These are phyloP conservation scores for Catagonus wagneri DNA, from an alignment of 2,113 vertebrate genomes.

Conservation along the genomic window DNA sequence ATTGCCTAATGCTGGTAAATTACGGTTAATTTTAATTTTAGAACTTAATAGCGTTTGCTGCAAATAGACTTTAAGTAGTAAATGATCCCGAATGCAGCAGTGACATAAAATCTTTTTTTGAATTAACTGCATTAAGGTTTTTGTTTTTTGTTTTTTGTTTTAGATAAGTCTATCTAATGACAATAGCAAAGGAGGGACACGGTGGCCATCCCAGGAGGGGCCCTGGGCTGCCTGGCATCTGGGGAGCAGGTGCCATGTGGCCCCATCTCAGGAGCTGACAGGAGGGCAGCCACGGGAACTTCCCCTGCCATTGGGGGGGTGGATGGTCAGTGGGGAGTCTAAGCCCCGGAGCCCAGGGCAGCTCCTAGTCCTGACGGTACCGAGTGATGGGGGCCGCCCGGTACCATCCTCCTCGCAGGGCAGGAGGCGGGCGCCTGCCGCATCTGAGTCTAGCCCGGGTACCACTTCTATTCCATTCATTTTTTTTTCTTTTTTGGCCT, in stretches of 20 bases:
- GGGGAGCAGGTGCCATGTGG: accelerated
- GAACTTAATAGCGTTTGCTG: not conserved
- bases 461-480: accelerated
- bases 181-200: accelerated
- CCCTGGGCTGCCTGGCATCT: accelerated
- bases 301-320: accelerated
- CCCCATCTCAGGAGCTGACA: accelerated
- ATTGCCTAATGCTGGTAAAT: not conserved
- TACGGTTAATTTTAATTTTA: not conserved
- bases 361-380: accelerated
- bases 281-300: accelerated
- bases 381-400: accelerated
- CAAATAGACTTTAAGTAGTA: not conserved
- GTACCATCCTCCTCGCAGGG: accelerated
- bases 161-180: no score
- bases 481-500: no score
- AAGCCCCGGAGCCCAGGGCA: not conserved
- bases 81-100: no score
- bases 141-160: no score
- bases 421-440: no score
- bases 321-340: not conserved
- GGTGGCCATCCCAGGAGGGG: accelerated
- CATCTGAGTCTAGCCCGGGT: accelerated
- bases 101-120: not conserved
- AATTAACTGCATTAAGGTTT: not conserved